phyloP scores from a whole-genome alignment of 2,113 vertebrate species.

The Eulemur rufifrons region DNA sequence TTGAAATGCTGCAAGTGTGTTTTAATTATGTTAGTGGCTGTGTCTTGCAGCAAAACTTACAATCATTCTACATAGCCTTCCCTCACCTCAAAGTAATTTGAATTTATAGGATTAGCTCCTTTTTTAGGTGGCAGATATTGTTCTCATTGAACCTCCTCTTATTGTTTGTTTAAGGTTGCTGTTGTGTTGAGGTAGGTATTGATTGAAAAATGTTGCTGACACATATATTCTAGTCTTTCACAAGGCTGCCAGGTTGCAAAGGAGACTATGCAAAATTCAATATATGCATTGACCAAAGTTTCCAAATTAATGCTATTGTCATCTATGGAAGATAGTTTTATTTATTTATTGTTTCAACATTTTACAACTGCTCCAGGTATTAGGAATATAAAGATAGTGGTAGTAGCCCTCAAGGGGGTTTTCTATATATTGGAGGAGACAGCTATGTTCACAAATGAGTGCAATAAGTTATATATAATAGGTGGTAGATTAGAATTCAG shows the following conservation, averaged over 20 bases:
- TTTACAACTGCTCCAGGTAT: neutral
- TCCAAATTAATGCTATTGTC: slow-evolving; percentile 8
- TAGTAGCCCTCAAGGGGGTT: neutral
- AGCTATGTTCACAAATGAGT: neutral
- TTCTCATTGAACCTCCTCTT: neutral
- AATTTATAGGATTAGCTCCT: neutral
- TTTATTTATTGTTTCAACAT: slow-evolving; percentile 21
- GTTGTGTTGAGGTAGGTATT: neutral
- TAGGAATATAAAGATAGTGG: neutral
- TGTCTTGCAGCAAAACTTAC: neutral
- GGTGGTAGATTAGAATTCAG: neutral
- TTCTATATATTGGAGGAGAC: neutral
- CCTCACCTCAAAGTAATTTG: neutral
- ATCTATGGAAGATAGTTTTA: neutral
- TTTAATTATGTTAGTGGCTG: slow-evolving; percentile 42
- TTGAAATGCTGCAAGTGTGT: slow-evolving; percentile 46
- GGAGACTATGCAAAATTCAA: slow-evolving; percentile 33
- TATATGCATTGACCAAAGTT: slow-evolving; percentile 8
- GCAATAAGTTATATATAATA: rapidly evolving
- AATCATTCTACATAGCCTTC: neutral
- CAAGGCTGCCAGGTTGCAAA: slow-evolving; percentile 24
- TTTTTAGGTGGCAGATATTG: neutral
- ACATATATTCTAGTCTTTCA: neutral
- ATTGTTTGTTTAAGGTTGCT: slow-evolving; percentile 6
- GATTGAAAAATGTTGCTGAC: neutral